Percentiles rank a stretch among this genome's conserved stretches.
Evolutionary conservation across 2,888 invertebrate species (phyloP).

Genomic region (Muschampia plurimacula): DNA sequence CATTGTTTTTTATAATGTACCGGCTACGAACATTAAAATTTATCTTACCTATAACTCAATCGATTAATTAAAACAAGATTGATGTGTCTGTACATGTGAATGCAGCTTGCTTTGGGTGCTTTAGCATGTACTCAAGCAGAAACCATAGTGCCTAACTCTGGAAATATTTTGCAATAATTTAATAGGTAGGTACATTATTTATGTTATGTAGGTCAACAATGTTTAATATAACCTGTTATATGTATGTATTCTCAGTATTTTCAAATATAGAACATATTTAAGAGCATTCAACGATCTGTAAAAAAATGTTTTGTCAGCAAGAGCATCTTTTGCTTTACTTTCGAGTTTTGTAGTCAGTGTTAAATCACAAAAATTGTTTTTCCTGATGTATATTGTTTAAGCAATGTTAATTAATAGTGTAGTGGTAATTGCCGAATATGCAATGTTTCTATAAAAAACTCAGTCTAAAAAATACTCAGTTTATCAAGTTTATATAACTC

Average conservation of each 20-base stretch:
- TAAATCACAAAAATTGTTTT: background rate
- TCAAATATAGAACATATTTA: background rate
- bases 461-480: too few relatives aligned
- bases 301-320: too few relatives aligned
- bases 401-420: background rate
- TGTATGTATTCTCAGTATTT: background rate
- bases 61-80: background rate
- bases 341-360: background rate
- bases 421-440: background rate
- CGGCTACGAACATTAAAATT: too few relatives aligned
- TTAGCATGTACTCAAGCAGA: background rate
- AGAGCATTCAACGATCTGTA: background rate
- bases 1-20: too few relatives aligned
- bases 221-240: background rate
- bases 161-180: constrained; percentile 12
- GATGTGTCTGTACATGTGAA: background rate
- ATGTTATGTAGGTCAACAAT: constrained; percentile 10
- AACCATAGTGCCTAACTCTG: constrained; percentile 8
- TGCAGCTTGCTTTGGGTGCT: constrained; percentile 1
- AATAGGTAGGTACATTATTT: background rate
- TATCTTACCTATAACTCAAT: background rate
- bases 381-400: background rate
- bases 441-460: background rate
- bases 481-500: too few relatives aligned
- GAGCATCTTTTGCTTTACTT: background rate